Conservation (phyloP, 2,888 invertebrate species). For the Parasteatoda lunata region DNA sequence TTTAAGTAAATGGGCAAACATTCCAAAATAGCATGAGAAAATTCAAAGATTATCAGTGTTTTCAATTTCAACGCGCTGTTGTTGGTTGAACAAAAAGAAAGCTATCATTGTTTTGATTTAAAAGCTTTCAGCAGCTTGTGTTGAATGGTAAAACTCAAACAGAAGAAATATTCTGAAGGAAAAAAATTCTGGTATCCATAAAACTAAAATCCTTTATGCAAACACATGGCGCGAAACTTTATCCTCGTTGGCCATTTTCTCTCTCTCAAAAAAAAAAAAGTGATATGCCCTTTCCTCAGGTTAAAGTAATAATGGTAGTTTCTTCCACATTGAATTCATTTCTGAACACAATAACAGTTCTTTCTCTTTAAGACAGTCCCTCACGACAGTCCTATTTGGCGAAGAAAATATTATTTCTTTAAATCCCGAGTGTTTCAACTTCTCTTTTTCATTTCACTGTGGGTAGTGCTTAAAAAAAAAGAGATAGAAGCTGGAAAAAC, state of each 20-base stretch:
- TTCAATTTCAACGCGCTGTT: too few relatives aligned
- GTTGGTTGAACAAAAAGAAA: too few relatives aligned
- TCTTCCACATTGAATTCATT: background rate
- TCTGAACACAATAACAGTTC: slow-evolving; percentile 9
- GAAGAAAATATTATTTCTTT: background rate
- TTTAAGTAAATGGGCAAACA: too few relatives aligned
- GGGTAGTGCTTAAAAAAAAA: background rate
- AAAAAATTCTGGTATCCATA: background rate
- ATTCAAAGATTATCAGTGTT: too few relatives aligned
- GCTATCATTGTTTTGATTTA: too few relatives aligned
- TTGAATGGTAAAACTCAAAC: too few relatives aligned
- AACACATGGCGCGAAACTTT: background rate
- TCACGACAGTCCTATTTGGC: background rate
- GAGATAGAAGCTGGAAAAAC: background rate
- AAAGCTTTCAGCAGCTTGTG: too few relatives aligned
- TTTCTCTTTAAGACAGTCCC: background rate
- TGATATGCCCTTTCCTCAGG: background rate
- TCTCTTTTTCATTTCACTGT: background rate
- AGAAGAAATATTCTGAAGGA: background rate
- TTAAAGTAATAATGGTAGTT: background rate
- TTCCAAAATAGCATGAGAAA: too few relatives aligned
- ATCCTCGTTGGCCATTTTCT: background rate
- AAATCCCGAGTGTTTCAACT: background rate
- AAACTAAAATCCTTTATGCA: background rate
- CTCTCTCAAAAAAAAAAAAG: background rate